Base-by-base conservation (phyloP, 2,797 vertebrate species). In the Platyrinchus mystaceus region DNA sequence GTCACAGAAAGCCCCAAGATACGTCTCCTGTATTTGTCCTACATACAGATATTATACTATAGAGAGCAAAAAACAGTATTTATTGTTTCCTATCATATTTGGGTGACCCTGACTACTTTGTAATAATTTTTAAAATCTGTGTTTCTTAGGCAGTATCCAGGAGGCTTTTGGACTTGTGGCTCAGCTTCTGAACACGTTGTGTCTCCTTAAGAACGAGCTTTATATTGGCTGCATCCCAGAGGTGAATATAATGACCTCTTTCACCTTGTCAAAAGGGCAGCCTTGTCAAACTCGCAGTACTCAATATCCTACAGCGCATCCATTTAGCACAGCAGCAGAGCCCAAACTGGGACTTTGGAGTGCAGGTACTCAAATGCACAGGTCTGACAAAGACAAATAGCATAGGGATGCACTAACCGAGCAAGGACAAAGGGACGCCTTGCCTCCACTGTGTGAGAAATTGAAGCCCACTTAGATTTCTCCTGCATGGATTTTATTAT, bases 381-480 rank as follows among this genome's bases (percentile, higher is more conserved):
- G 89, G 76, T 97, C 96, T 99, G 99, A 99, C 98, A 99, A 97
- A 99, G 99, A 99, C 98, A 98, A 98, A 99, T 99, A 98, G 97
- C 97, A 96, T 94, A 69, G 95, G 97, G 96, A 97, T 98, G 95
- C 95, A 95, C 96, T 93, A 98, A 95, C 96, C 14, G 93, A 98
- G 97, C 98, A 99, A 99, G 99, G 99, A 99, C 98, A 97, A 99
- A 99, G 98, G 98, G 98, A 99, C 98, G 91, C 84, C 89, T 81
- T 95, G 96, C 94, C 96, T 95, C 96, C 79, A 83, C 90, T 89
- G 81, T 83, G 93, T 89, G 95, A 97, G 95, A 98, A 97, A 97
- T 94, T 82, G 95, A 96, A 96, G 90, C 84, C 95, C 87, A 84
- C 95, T 96, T 95, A 96, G 92, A 92, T 97, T 97, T 96, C 95